Evolutionary conservation across 2,888 invertebrate species (phyloP), one percentile per base, ranked within the genome.

Genomic region (Dryobotodes eremita): DNA sequence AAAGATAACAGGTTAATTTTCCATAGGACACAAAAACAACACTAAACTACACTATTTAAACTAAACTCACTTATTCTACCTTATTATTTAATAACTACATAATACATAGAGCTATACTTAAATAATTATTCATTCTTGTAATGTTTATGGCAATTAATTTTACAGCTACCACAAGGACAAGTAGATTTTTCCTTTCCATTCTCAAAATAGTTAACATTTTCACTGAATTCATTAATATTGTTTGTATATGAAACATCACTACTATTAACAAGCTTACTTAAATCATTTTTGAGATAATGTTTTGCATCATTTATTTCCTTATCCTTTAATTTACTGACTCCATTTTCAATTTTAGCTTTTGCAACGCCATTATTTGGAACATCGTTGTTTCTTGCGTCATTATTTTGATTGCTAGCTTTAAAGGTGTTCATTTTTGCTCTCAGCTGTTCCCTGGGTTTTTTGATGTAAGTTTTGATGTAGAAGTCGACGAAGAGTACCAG

Each of bases 401-500:
- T 78, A n/a, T 57, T 74, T 26, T 64, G 31, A 66, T 53, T 79
- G 31, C 2, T 65, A 20, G 4, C 26, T 62, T 66, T 73, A 48
- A 2, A 36, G 0, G n/a, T 1, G 3, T 76, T 69, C 2, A 11
- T 55, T 62, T 79, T 46, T 20, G 36, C 75, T 61, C 20, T 65
- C 65, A 77, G 48, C 65, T 84, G 61, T 5, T 75, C 42, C 69
- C 89, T 90, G 0, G 94, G 93, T 82, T 95, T 96, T 31, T 81
- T 93, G 2, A 97, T 88, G 88, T 98, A 98, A 0, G 97, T 90
- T 89, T 97, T 97, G 70, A 97, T 97, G 86, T 98, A 98, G 91
- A 98, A 98, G 79, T 98, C 98, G 1, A 95, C 89, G 89, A 98
- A 98, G 3, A 98, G 92, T 6, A 97, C 89, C 0, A 98, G 94